These are phyloP conservation scores for Varanus komodoensis DNA, from an alignment of 2,113 vertebrate genomes.

Conservation along the genomic window DNA sequence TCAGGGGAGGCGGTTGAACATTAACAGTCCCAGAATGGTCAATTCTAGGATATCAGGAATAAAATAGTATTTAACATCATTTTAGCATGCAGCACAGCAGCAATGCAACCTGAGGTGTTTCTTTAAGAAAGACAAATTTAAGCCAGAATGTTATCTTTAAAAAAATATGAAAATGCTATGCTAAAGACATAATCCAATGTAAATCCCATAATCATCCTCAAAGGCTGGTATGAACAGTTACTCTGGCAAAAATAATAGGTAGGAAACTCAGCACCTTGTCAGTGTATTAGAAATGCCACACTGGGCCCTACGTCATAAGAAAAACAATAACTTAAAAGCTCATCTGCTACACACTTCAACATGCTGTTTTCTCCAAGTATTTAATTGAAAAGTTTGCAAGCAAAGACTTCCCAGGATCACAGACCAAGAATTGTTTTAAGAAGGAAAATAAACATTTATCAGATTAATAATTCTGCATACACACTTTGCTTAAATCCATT, in stretches of 20 bases:
- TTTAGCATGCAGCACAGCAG: not conserved
- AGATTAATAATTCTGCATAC: not conserved
- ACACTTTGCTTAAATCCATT: not conserved
- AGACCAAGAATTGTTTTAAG: not conserved
- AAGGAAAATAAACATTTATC: constrained; percentile 4
- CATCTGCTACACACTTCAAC: not conserved
- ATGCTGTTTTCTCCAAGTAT: not conserved
- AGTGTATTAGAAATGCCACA: not conserved
- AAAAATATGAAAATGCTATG: not conserved
- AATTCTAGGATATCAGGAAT: not conserved
- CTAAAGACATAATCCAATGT: not conserved
- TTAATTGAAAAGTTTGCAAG: not conserved
- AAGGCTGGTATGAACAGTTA: not conserved
- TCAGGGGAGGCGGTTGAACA: not conserved
- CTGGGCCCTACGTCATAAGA: not conserved
- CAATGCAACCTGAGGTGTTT: constrained; percentile 22
- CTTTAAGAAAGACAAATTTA: constrained; percentile 52
- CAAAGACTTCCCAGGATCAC: not conserved
- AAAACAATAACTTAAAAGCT: not conserved
- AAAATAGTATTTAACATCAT: not conserved
- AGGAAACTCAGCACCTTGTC: not conserved
- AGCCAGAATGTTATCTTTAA: not conserved
- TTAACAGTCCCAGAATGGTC: not conserved
- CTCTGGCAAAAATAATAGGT: not conserved
- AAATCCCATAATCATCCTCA: not conserved